Evolutionary conservation across 1,140 invertebrate species (phyloP).

Genomic region (Xylocopa sonorina): DNA sequence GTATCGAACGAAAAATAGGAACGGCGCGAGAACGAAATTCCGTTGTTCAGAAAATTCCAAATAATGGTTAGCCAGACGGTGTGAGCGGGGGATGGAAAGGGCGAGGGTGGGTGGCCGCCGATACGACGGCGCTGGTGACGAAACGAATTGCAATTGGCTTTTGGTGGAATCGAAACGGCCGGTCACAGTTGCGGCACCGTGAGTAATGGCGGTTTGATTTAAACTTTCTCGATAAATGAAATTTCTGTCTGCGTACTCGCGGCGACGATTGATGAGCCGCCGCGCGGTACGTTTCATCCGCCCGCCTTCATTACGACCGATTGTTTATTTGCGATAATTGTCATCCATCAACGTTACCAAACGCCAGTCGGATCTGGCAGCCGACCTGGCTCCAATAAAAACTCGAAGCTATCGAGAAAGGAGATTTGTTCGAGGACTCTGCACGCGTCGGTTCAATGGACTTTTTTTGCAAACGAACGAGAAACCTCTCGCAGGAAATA

Average conservation of each 20-base stretch:
- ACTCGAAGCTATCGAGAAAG: not conserved
- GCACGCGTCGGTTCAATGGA: not conserved
- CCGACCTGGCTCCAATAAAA: not conserved
- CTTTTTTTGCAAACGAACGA: not conserved
- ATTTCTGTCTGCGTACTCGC: constrained; percentile 52
- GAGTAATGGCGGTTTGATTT: constrained; percentile 69
- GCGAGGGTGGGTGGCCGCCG: too few relatives aligned
- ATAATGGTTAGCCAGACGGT: constrained; percentile 36
- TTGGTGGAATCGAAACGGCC: constrained; percentile 61
- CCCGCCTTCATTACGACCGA: constrained; percentile 41
- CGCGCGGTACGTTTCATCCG: constrained; percentile 19
- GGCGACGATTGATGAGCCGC: constrained; percentile 60
- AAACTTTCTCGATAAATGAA: constrained; percentile 68
- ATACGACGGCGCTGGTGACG: constrained; percentile 46
- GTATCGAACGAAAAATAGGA: not conserved
- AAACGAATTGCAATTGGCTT: constrained; percentile 69
- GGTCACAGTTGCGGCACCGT: constrained; percentile 58
- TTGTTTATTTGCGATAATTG: constrained; percentile 53
- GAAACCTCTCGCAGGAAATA: not conserved
- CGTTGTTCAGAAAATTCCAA: constrained; percentile 39
- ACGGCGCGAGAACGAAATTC: constrained; percentile 13
- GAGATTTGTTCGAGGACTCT: not conserved
- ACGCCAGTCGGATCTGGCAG: constrained; percentile 2
- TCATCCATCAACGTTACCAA: constrained; percentile 40
- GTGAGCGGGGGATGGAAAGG: not conserved